Conservation (phyloP, 2,113 vertebrate genomes). For the Nematolebias whitei region DNA sequence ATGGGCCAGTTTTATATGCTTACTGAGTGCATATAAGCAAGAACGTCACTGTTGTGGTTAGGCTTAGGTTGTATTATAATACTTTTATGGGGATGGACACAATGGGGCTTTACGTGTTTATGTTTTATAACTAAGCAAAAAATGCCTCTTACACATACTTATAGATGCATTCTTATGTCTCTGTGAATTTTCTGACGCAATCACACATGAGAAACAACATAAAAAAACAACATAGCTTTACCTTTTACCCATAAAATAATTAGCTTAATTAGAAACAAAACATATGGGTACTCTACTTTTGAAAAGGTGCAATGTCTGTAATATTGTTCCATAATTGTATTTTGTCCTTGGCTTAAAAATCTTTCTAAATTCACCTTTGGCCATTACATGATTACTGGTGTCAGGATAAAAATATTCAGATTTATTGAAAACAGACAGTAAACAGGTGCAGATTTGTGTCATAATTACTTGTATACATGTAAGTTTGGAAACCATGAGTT, state of each 20-base stretch:
- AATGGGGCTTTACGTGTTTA: not conserved
- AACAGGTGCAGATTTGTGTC: not conserved
- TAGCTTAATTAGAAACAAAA: too few relatives aligned
- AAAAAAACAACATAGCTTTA: too few relatives aligned
- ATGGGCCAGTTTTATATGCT: constrained; percentile 10
- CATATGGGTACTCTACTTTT: too few relatives aligned
- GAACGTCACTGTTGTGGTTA: not conserved
- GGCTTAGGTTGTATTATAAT: not conserved
- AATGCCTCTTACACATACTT: not conserved
- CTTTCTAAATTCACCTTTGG: not conserved
- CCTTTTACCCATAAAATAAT: too few relatives aligned
- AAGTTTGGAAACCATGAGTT: not conserved
- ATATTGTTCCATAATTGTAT: too few relatives aligned
- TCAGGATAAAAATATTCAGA: not conserved
- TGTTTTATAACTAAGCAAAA: not conserved
- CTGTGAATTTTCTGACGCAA: too few relatives aligned
- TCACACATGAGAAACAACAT: too few relatives aligned
- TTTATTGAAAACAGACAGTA: not conserved
- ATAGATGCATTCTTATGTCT: not conserved
- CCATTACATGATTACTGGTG: not conserved
- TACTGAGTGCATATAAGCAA: constrained; percentile 12
- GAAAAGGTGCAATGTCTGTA: too few relatives aligned
- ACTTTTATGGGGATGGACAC: not conserved
- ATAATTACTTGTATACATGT: too few relatives aligned
- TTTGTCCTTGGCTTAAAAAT: not conserved